These are phyloP conservation scores for Brachyhypopomus occidentalis DNA, from an alignment of 2,113 vertebrate genomes.

Conservation along the genomic window DNA sequence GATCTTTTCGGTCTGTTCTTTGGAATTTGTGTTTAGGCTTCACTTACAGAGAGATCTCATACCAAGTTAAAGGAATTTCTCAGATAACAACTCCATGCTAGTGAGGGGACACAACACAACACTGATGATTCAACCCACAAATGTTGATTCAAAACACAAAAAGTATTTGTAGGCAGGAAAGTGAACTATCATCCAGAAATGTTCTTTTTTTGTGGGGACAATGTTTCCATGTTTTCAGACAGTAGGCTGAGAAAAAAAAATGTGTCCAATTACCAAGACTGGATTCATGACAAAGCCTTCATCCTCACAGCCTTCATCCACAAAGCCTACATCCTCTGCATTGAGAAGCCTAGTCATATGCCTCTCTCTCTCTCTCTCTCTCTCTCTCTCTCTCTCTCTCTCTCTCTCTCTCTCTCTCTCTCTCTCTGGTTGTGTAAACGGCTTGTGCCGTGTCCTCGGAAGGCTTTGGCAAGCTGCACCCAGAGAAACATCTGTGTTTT, in stretches of 20 bases:
- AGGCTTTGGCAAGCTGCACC: conserved; percentile 32
- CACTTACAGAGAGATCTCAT: not conserved
- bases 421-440: not conserved
- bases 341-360: not conserved
- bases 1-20: not conserved
- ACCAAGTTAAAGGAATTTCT: not conserved
- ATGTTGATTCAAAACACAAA: too few species aligned
- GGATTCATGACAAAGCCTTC: not conserved
- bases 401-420: too few species aligned
- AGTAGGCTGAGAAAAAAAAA: not conserved
- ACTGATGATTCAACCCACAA: too few species aligned
- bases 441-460: conserved; percentile 24
- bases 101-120: not conserved
- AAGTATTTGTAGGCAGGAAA: not conserved
- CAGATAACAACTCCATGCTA: not conserved
- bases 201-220: not conserved
- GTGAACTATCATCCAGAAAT: not conserved
- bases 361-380: not conserved
- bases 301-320: not conserved
- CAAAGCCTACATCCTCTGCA: not conserved
- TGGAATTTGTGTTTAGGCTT: not conserved
- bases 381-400: not conserved
- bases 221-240: not conserved
- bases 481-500: conserved; percentile 53
- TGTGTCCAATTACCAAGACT: not conserved